Evolutionary conservation across 53 echinoderm and acorn worm species (phyloP).

Genomic region (Echinometra lucunter): DNA sequence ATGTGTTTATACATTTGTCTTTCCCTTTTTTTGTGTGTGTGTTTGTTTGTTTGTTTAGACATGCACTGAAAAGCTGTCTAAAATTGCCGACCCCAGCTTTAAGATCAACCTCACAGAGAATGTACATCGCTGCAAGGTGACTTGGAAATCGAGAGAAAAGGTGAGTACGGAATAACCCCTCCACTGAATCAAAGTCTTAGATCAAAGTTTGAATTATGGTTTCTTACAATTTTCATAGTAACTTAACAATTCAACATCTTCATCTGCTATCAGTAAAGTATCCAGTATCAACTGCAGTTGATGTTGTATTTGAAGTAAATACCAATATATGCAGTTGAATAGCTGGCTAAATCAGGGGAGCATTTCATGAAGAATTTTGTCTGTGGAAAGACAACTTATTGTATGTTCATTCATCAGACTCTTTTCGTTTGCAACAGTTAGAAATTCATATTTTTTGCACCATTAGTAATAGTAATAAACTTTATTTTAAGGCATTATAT

Average conservation of each 20-base stretch:
- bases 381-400: too few species aligned
- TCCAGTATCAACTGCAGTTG: too few species aligned
- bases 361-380: too few species aligned
- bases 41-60: not conserved
- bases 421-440: too few species aligned
- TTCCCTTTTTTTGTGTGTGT: too few species aligned
- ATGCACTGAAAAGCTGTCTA: not conserved
- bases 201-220: not conserved
- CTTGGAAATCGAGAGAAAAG: conserved; percentile 32
- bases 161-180: not conserved
- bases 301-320: too few species aligned
- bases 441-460: too few species aligned
- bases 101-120: not conserved
- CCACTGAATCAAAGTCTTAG: not conserved
- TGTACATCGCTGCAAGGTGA: not conserved
- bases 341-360: too few species aligned
- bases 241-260: not conserved
- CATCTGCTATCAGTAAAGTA: not conserved
- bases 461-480: not conserved
- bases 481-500: not conserved
- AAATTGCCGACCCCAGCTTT: not conserved
- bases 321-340: too few species aligned
- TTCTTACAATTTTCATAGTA: not conserved
- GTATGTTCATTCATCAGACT: too few species aligned
- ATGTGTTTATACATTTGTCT: too few species aligned